A percentile compares a stretch with the other conserved stretches of the same genome.
Conservation (phyloP, 1,140 invertebrate genomes). For the Plodia interpunctella region DNA sequence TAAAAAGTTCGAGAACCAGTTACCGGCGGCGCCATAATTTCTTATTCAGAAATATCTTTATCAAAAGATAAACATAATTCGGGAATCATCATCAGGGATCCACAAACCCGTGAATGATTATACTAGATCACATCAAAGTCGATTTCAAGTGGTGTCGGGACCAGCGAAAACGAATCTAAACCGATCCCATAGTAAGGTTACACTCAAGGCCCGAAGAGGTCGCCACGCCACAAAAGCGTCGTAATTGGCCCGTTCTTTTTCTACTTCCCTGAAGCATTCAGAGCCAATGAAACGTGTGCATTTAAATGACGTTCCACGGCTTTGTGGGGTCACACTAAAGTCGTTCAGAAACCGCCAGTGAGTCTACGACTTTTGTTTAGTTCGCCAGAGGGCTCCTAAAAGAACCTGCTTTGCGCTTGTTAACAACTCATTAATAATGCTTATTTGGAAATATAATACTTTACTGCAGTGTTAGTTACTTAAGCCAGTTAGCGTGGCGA, state of each 20-base stretch:
- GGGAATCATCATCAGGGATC: not conserved
- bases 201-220: slow-evolving; percentile 69
- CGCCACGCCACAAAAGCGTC: slow-evolving; percentile 62
- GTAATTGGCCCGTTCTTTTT: slow-evolving; percentile 76
- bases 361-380: slow-evolving; percentile 57
- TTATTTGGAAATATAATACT: slow-evolving; percentile 52
- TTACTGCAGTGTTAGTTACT: slow-evolving; percentile 10
- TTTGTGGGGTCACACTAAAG: slow-evolving; percentile 75
- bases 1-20: too few species aligned
- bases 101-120: not conserved
- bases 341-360: slow-evolving; percentile 58
- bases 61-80: not conserved
- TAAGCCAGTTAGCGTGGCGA: not conserved
- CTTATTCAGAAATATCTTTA: too few species aligned
- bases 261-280: slow-evolving; percentile 74
- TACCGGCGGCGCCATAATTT: too few species aligned
- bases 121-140: slow-evolving; percentile 12
- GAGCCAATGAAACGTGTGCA: slow-evolving; percentile 76
- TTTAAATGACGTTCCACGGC: slow-evolving; percentile 75
- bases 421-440: slow-evolving; percentile 72
- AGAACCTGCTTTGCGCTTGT: slow-evolving; percentile 53
- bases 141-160: not conserved
- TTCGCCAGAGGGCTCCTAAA: slow-evolving; percentile 51
- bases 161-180: slow-evolving; percentile 52
- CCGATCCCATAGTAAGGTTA: slow-evolving; percentile 44